Conservation (phyloP, 2,797 vertebrate genomes). For the Lutjanus argentimaculatus region DNA sequence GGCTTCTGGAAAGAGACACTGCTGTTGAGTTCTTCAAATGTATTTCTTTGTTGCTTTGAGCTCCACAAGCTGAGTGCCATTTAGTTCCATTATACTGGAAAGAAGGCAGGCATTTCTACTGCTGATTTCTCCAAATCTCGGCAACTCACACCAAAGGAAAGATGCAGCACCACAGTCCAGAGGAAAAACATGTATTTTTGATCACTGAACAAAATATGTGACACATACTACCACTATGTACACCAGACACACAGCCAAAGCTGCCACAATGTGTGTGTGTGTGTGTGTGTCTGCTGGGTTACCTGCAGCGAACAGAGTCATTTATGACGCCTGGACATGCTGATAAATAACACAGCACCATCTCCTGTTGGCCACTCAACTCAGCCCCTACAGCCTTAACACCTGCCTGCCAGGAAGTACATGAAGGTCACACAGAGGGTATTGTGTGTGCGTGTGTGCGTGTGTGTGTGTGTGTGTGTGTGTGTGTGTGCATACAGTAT, state of each 20-base stretch:
- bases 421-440: constrained; percentile 75
- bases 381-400: constrained; percentile 69
- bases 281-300: constrained; percentile 27
- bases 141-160: too few species aligned
- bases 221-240: not conserved
- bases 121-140: too few species aligned
- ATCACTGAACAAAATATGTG: constrained; percentile 18
- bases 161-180: too few species aligned
- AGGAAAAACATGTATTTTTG: too few species aligned
- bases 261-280: constrained; percentile 20
- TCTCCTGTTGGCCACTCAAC: constrained; percentile 66
- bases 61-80: too few species aligned
- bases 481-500: constrained; percentile 36
- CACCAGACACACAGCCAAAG: constrained; percentile 13
- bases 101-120: too few species aligned
- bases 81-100: too few species aligned
- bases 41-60: too few species aligned
- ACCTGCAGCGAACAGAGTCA: constrained; percentile 57
- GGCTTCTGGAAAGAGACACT: too few species aligned
- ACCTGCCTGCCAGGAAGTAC: constrained; percentile 73
- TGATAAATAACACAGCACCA: constrained; percentile 67
- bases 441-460: constrained; percentile 39
- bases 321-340: constrained; percentile 62
- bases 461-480: constrained; percentile 33
- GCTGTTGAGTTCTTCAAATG: too few species aligned